phyloP scores from a whole-genome alignment of 2,888 invertebrate species.

The Drosophila suboccidentalis region DNA sequence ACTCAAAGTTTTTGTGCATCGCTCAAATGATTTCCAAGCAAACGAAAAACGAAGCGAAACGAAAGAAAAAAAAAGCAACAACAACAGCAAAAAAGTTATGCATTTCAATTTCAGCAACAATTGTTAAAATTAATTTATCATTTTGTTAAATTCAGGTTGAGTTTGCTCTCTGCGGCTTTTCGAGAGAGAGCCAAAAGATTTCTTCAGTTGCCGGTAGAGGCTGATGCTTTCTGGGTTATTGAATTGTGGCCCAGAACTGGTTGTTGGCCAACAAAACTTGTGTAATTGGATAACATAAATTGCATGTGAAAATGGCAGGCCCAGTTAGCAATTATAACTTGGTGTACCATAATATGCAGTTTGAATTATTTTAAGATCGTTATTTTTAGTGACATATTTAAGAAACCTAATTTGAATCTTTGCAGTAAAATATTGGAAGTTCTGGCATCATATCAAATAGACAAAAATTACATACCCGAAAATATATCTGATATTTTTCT shows the following conservation, averaged over 20 bases:
- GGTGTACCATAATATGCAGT: background rate
- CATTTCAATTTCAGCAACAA: slow-evolving; percentile 68
- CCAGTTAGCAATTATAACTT: slow-evolving; percentile 2
- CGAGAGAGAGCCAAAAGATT: slow-evolving; percentile 27
- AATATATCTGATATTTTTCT: too few relatives aligned
- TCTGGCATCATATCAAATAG: too few relatives aligned
- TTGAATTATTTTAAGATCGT: background rate
- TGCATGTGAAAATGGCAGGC: background rate
- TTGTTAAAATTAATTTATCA: slow-evolving; percentile 72
- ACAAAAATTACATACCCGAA: too few relatives aligned
- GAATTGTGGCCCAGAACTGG: slow-evolving; percentile 44
- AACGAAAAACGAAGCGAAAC: slow-evolving; percentile 35
- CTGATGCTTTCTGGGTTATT: slow-evolving; percentile 19
- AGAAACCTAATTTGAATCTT: too few relatives aligned
- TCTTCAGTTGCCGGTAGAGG: slow-evolving; percentile 11
- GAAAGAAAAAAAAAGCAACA: slow-evolving; percentile 18
- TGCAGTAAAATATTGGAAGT: too few relatives aligned
- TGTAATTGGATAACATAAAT: slow-evolving; percentile 43
- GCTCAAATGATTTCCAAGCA: slow-evolving; percentile 55
- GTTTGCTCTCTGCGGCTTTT: slow-evolving; percentile 35
- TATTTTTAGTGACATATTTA: too few relatives aligned
- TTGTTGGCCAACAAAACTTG: slow-evolving; percentile 27
- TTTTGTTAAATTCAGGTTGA: slow-evolving; percentile 40
- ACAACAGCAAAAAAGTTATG: slow-evolving; percentile 48
- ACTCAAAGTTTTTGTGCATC: slow-evolving; percentile 70